Evolutionary conservation across 2,888 invertebrate genomes (phyloP).

Genomic region (Pseudococcus longispinus): DNA sequence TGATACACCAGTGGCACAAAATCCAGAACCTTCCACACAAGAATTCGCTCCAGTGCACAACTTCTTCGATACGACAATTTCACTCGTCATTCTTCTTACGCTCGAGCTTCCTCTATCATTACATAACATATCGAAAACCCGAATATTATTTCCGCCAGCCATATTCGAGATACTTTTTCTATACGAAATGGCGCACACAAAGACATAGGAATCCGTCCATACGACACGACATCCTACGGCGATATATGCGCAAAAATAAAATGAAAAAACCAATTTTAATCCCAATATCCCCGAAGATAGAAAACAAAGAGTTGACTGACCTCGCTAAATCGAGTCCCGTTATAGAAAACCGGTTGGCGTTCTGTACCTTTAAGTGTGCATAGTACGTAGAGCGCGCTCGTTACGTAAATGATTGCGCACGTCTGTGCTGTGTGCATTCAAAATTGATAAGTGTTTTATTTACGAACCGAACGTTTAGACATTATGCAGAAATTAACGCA

Average conservation of each 20-base stretch:
- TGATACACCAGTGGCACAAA: no score
- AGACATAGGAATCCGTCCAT: background rate
- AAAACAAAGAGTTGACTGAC: slow-evolving; percentile 56
- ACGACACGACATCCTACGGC: background rate
- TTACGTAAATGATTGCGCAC: slow-evolving; percentile 53
- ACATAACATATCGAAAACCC: background rate
- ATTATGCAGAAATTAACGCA: slow-evolving; percentile 53
- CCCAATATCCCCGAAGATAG: background rate
- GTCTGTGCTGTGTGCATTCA: background rate
- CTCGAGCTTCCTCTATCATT: background rate
- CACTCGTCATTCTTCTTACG: background rate
- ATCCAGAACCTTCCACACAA: background rate
- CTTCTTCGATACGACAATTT: background rate
- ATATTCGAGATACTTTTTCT: background rate
- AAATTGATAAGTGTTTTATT: slow-evolving; percentile 1
- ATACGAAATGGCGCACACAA: background rate
- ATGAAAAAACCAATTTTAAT: background rate
- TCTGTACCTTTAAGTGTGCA: slow-evolving; percentile 9
- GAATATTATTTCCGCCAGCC: background rate
- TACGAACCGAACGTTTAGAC: background rate
- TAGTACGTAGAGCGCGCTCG: slow-evolving; percentile 47
- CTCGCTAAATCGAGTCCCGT: slow-evolving; percentile 52
- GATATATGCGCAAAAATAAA: slow-evolving; percentile 18
- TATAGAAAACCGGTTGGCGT: slow-evolving; percentile 52
- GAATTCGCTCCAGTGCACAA: background rate